phyloP scores from a whole-genome alignment of 2,888 invertebrate species.

The Troides helena region DNA sequence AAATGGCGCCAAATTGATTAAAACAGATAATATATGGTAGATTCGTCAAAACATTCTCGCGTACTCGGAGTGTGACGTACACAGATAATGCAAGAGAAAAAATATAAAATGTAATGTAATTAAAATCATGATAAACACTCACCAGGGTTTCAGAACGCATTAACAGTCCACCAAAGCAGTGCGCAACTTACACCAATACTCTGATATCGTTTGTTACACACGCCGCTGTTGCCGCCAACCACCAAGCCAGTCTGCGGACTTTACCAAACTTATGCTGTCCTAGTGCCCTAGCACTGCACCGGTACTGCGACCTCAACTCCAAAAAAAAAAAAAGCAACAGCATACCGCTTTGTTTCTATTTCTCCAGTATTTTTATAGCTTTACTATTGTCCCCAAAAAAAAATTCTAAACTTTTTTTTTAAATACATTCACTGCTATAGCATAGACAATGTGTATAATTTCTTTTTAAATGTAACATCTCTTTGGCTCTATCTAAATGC shows the following conservation, averaged over 20 bases:
- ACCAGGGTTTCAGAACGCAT: constrained; percentile 74
- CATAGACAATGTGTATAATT: too few species aligned
- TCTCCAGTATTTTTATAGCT: not conserved
- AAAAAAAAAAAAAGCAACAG: not conserved
- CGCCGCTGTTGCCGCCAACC: constrained; percentile 69
- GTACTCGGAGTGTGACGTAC: constrained; percentile 31
- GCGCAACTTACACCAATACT: constrained; percentile 76
- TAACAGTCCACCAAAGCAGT: constrained; percentile 80
- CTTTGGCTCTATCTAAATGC: too few species aligned
- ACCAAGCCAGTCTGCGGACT: constrained; percentile 78
- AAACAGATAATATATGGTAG: constrained; percentile 13
- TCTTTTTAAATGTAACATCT: too few species aligned
- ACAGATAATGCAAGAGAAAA: constrained; percentile 33
- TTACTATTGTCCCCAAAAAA: too few species aligned
- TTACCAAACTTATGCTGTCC: constrained; percentile 74
- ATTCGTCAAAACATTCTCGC: constrained; percentile 27
- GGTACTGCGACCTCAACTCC: constrained; percentile 58
- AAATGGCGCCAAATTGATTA: constrained; percentile 5
- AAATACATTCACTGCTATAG: too few species aligned
- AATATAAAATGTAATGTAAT: constrained; percentile 45
- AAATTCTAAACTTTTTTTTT: too few species aligned
- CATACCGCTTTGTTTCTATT: not conserved
- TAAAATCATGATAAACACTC: constrained; percentile 77
- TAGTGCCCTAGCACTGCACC: constrained; percentile 71
- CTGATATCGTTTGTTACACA: constrained; percentile 60